Base-by-base conservation (phyloP, 2,113 vertebrate genomes). In the Gasterosteus aculeatus region DNA sequence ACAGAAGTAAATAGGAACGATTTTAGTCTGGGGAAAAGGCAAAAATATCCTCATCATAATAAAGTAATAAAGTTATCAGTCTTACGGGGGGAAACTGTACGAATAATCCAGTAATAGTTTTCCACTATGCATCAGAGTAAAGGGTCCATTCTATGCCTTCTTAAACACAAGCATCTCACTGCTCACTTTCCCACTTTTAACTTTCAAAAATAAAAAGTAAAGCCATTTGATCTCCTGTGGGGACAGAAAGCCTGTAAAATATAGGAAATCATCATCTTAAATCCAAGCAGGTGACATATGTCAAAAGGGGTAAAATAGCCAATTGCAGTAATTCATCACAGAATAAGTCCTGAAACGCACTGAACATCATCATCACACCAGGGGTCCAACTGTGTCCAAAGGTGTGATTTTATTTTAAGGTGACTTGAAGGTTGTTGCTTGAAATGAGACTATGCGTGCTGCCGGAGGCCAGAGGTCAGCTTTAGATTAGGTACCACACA, bases 371-470 rank as follows among this genome's bases (percentile, higher is more conserved):
- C 59, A 51, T 26, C 61, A 38, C n/a, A n/a, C n/a, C 39, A 5
- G 31, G 29, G 63, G 69, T 56, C 38, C 18, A 8, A 68, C 33
- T 11, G 73, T 63, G 63, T 80, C 69, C 58, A 61, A 47, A 11
- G 71, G 72, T 81, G 78, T 33, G 39, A 67, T 78, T 82, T 84
- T 47, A 53, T 51, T 77, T 73, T 9, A 33, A 86, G 85, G 77
- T 83, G 62, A 78, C 69, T 38, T 6, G 46, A 82, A 82, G 71
- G 85, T 71, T 35, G 61, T 69, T 66, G 70, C 68, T 83, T 14
- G 11, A 72, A 75, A 72, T 64, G 41, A 60, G 69, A 70, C 75
- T 66, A 63, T 54, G 33, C 0, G 60, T 66, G 70, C 79, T 81
- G 85, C 65, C 31, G n/a, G 69, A 69, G 16, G 60, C 69, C 57